These are phyloP conservation scores for Cybosia mesomella DNA, from an alignment of 2,888 invertebrate genomes.

Conservation along the genomic window DNA sequence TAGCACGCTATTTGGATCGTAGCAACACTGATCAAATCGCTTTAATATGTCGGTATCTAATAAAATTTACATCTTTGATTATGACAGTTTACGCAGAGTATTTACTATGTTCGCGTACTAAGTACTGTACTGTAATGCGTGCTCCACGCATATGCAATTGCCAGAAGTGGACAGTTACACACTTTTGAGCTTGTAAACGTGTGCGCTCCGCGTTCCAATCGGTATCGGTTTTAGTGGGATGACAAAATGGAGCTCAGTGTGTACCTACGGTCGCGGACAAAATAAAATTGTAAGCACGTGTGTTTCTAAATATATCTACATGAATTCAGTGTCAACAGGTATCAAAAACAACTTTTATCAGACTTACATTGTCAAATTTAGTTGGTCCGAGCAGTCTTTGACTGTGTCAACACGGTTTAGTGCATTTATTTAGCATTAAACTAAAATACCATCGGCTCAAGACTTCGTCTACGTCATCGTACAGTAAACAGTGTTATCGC, in stretches of 20 bases:
- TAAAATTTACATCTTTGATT: neutral
- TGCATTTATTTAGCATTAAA: constrained; percentile 42
- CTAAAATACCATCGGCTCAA: constrained; percentile 42
- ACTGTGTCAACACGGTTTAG: neutral
- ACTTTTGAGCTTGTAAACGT: too few relatives aligned
- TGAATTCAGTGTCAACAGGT: neutral
- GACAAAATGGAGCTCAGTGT: too few relatives aligned
- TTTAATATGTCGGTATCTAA: neutral
- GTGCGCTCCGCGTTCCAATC: too few relatives aligned
- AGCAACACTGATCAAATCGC: neutral
- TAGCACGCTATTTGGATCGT: neutral
- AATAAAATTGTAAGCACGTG: too few relatives aligned
- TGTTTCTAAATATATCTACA: neutral
- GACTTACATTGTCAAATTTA: neutral
- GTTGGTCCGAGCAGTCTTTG: neutral
- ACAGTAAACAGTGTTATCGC: constrained; percentile 26
- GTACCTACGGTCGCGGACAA: too few relatives aligned
- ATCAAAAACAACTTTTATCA: neutral
- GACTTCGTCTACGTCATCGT: constrained; percentile 43
- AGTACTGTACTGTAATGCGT: too few relatives aligned
- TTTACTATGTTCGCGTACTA: neutral
- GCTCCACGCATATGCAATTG: too few relatives aligned
- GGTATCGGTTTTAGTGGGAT: too few relatives aligned
- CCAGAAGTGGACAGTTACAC: too few relatives aligned
- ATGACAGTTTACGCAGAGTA: neutral